Evolutionary conservation across 2,888 invertebrate genomes (phyloP), one percentile per base, ranked within the genome.

Genomic region (Dicyrtomina minuta): DNA sequence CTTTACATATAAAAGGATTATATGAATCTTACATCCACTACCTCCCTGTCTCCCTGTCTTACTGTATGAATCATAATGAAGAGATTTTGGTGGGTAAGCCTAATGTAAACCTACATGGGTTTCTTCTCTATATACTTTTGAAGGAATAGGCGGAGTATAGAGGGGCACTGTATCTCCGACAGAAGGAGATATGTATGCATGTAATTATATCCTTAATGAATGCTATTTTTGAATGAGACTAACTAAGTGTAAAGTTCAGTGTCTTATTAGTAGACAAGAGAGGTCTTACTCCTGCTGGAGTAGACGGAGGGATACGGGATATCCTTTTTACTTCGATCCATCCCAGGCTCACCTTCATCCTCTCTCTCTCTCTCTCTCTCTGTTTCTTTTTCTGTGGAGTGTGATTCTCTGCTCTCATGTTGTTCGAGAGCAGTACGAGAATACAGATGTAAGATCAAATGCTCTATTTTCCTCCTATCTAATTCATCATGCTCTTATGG

Each of bases 161-260:
- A 46, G 17, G 13, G 43, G 43, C 8, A 12, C 43, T 13, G 10
- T 41, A 8, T 8, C 13, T 12, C 43, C 13, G 43, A 41, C 43
- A 41, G n/a, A n/a, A n/a, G n/a, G n/a, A n/a, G n/a, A n/a, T n/a
- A n/a, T n/a, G n/a, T n/a, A n/a, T n/a, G n/a, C n/a, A n/a, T n/a
- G n/a, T n/a, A n/a, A n/a, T n/a, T n/a, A n/a, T 8, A 33, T 33
- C 33, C 3, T 33, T 33, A 33, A 33, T 46, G 20, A 51, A 51
- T 17, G n/a, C 22, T 51, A n/a, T 51, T 12, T 51, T 51, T 51
- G 46, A n/a, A 46, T 46, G 15, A 46, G 46, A 6, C 46, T 4
- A 13, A 6, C 46, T 4, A 55, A 55, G 55, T 22, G 55, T 55
- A 55, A 55, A 55, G 55, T 55, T 55, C 55, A 55, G 10, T 55